phyloP scores from a whole-genome alignment of 1,140 invertebrate genomes.

The Cephus cinctus region DNA sequence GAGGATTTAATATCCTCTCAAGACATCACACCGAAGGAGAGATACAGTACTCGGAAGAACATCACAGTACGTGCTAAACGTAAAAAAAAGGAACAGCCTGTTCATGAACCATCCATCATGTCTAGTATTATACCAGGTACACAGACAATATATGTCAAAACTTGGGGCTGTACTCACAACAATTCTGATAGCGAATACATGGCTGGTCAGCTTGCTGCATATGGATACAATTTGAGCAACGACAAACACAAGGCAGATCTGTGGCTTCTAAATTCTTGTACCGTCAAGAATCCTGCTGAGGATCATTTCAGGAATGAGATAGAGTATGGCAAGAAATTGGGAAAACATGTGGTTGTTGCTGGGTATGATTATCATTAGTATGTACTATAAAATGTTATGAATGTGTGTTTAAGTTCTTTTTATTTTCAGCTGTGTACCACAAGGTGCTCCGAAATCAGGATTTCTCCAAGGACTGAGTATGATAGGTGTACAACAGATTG shows the following conservation, averaged over 20 bases:
- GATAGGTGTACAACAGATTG: constrained; percentile 97
- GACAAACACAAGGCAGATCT: constrained; percentile 83
- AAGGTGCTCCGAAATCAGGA: constrained; percentile 74
- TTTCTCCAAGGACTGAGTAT: constrained; percentile 85
- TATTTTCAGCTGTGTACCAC: constrained; percentile 74
- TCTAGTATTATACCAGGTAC: constrained; percentile 81
- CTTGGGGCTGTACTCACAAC: constrained; percentile 98
- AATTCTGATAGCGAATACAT: constrained; percentile 97
- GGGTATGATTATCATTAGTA: constrained; percentile 61
- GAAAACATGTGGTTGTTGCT: constrained; percentile 88
- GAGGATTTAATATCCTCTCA: constrained; percentile 78
- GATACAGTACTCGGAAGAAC: constrained; percentile 68
- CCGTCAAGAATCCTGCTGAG: constrained; percentile 95
- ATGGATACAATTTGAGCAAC: constrained; percentile 85
- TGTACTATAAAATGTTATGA: constrained; percentile 1
- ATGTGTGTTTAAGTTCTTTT: constrained; percentile 10
- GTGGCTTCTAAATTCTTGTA: constrained; percentile 97
- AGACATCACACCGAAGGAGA: constrained; percentile 73
- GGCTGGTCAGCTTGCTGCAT: constrained; percentile 87
- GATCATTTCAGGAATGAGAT: constrained; percentile 97
- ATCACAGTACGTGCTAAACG: constrained; percentile 64
- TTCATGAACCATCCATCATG: constrained; percentile 39
- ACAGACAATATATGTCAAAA: constrained; percentile 90
- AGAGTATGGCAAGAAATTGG: constrained; percentile 68
- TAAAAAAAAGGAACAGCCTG: constrained; percentile 33